phyloP scores from a whole-genome alignment of 2,113 vertebrate genomes.

The Argyrosomus japonicus region DNA sequence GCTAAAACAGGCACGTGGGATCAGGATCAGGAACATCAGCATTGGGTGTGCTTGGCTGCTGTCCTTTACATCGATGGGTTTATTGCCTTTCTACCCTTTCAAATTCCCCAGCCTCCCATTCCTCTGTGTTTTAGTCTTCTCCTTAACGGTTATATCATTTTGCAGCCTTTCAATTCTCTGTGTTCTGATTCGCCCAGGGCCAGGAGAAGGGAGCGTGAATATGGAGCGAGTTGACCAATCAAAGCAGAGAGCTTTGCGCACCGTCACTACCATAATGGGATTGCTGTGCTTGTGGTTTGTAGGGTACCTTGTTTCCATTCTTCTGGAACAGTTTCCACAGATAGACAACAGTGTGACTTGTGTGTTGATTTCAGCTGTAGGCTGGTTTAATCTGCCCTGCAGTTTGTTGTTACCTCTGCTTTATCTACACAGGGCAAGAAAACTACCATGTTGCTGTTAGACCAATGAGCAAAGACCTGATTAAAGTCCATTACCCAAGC shows the following conservation, averaged over 20 bases:
- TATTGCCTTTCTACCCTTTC: fast-evolving
- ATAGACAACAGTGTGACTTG: fast-evolving
- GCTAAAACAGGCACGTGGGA: not conserved
- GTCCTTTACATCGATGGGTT: not conserved
- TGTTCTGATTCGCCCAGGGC: slow-evolving; percentile 18
- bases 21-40: not conserved
- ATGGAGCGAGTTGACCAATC: not conserved
- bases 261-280: not conserved
- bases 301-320: fast-evolving
- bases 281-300: not conserved
- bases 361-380: fast-evolving
- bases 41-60: slow-evolving; percentile 25
- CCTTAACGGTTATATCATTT: not conserved
- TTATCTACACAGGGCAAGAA: not conserved
- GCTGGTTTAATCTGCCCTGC: not conserved
- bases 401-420: slow-evolving; percentile 7
- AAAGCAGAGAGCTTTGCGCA: slow-evolving; percentile 21
- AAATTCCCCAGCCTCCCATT: not conserved
- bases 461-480: not conserved
- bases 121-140: fast-evolving
- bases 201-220: not conserved
- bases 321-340: fast-evolving
- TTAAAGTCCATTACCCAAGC: too few relatives aligned
- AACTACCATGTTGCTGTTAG: not conserved
- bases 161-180: slow-evolving; percentile 36